Conservation (phyloP, 2,113 vertebrate genomes). For the Balaeniceps rex region DNA sequence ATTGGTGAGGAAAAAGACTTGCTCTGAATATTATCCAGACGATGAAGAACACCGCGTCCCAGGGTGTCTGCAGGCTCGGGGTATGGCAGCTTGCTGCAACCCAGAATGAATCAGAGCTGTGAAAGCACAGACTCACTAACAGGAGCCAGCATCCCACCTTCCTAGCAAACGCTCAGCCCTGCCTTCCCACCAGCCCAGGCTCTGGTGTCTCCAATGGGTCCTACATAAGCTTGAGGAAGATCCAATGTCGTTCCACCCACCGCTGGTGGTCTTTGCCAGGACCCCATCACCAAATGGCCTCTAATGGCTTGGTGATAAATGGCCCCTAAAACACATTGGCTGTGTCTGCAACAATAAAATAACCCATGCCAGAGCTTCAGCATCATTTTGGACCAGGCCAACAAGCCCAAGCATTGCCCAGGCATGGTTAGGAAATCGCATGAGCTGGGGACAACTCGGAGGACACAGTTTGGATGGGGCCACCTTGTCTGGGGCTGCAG, state of each 20-base stretch:
- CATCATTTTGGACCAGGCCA: not conserved
- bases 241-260: rapidly evolving
- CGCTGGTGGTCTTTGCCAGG: not conserved
- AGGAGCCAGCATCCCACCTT: not conserved
- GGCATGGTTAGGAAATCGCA: not conserved
- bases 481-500: not conserved
- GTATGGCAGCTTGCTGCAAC: not conserved
- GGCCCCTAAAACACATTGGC: rapidly evolving
- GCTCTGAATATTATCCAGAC: not conserved
- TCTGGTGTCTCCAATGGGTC: not conserved
- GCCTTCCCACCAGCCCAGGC: not conserved
- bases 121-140: not conserved
- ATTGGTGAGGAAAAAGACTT: not conserved
- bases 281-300: not conserved
- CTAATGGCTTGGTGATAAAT: not conserved
- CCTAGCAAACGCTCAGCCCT: not conserved
- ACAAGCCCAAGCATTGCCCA: not conserved
- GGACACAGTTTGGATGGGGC: not conserved
- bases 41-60: not conserved
- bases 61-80: not conserved
- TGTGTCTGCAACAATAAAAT: not conserved
- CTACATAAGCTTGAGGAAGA: not conserved
- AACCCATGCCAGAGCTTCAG: not conserved
- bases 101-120: conserved; percentile 33
- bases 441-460: not conserved